Evolutionary conservation across 2,113 vertebrate genomes (phyloP).

Genomic region (Polypterus bichir): DNA sequence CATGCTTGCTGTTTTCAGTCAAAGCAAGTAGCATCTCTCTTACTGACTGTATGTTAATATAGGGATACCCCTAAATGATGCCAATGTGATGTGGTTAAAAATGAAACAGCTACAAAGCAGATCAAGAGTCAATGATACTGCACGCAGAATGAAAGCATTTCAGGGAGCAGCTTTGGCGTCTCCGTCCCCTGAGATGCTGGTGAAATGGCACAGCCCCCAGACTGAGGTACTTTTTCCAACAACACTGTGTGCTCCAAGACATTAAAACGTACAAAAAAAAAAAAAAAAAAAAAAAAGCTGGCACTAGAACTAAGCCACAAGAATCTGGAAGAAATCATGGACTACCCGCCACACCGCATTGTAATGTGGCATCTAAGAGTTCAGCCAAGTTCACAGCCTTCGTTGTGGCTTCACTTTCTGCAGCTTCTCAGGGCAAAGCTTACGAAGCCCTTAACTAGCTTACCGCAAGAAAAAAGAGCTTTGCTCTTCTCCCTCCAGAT

Average conservation of each 20-base stretch:
- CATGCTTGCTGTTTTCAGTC: not conserved
- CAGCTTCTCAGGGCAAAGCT: not conserved
- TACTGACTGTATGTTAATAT: constrained; percentile 5
- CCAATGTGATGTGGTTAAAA: not conserved
- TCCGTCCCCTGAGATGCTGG: no score
- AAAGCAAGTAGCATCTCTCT: not conserved
- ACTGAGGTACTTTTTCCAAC: not conserved
- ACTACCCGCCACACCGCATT: not conserved
- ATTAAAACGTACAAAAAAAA: no score
- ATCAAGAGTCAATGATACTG: not conserved
- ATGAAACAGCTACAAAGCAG: not conserved
- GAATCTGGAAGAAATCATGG: not conserved
- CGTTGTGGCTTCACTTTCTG: no score
- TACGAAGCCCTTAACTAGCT: not conserved
- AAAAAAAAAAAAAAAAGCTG: not conserved
- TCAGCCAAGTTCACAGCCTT: not conserved
- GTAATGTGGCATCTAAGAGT: not conserved
- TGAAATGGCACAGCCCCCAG: not conserved
- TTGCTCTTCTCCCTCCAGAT: not conserved
- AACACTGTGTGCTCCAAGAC: not conserved
- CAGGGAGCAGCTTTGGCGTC: no score
- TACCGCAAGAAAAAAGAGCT: not conserved
- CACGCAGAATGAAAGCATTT: no score
- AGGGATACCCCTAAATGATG: not conserved
- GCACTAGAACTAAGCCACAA: not conserved